phyloP scores from a whole-genome alignment of 2,113 vertebrate species.

The Marmota flaviventris region DNA sequence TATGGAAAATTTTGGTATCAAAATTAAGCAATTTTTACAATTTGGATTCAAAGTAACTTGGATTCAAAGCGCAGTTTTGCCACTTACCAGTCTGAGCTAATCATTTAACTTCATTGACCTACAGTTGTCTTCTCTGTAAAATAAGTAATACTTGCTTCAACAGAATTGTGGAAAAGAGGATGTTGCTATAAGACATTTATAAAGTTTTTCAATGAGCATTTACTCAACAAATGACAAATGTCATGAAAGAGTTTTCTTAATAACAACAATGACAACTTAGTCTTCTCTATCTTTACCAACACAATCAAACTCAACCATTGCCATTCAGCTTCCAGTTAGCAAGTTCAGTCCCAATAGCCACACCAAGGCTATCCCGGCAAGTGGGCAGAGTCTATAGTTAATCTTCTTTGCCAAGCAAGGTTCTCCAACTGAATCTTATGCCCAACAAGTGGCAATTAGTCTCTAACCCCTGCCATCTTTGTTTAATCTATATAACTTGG shows the following conservation, averaged over 20 bases:
- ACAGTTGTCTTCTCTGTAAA: neutral
- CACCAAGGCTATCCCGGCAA: neutral
- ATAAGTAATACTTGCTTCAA: neutral
- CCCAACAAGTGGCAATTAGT: neutral
- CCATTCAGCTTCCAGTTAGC: neutral
- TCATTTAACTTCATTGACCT: neutral
- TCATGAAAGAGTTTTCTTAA: neutral
- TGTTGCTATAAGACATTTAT: neutral
- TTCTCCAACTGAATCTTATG: neutral
- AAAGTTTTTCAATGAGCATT: neutral
- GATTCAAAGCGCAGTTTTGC: neutral
- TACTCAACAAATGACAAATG: neutral
- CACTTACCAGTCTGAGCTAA: neutral
- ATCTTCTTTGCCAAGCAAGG: neutral
- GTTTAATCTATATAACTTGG: neutral
- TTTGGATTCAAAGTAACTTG: neutral
- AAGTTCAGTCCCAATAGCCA: neutral
- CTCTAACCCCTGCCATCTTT: neutral
- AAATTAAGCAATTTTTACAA: conserved; percentile 18
- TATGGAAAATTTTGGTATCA: neutral
- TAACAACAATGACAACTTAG: neutral
- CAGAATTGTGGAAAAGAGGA: neutral
- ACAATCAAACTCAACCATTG: neutral
- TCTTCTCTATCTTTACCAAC: neutral
- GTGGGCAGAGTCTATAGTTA: neutral